These are phyloP conservation scores for Agrochola lota DNA, from an alignment of 2,888 invertebrate genomes.

Conservation along the genomic window DNA sequence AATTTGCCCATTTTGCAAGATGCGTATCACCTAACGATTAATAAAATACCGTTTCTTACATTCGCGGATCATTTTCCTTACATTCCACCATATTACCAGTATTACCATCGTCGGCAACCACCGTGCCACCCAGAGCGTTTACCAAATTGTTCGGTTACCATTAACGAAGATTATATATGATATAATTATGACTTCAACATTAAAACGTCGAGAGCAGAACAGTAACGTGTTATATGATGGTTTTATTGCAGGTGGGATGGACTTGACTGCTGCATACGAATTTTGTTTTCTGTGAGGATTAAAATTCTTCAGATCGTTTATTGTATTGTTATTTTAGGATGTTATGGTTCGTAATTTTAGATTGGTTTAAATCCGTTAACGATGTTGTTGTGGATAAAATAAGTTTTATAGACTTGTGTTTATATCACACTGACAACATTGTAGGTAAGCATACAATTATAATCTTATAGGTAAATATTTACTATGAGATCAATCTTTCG, in stretches of 20 bases:
- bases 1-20: slow-evolving; percentile 15
- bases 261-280: background rate
- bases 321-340: slow-evolving; percentile 13
- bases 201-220: slow-evolving; percentile 51
- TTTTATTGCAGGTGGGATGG: slow-evolving; percentile 43
- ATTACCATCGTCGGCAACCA: background rate
- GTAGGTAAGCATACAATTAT: background rate
- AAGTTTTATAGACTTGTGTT: background rate
- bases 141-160: slow-evolving; percentile 57
- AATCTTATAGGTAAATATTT: background rate
- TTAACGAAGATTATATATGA: slow-evolving; percentile 60
- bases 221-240: slow-evolving; percentile 33
- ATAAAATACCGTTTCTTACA: slow-evolving; percentile 20
- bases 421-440: background rate
- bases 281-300: slow-evolving; percentile 4
- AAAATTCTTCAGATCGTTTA: slow-evolving; percentile 9
- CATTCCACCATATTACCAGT: slow-evolving; percentile 25
- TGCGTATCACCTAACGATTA: slow-evolving; percentile 36
- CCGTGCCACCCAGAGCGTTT: slow-evolving; percentile 66
- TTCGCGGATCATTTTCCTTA: slow-evolving; percentile 22
- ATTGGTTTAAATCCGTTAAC: background rate
- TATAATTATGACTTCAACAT: slow-evolving; percentile 62
- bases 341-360: slow-evolving; percentile 11
- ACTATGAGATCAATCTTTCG: background rate
- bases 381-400: background rate